A percentile compares a stretch with the other conserved stretches of the same genome.
Evolutionary conservation across 2,888 invertebrate genomes (phyloP).

Genomic region (Tromatobia lineatoria): DNA sequence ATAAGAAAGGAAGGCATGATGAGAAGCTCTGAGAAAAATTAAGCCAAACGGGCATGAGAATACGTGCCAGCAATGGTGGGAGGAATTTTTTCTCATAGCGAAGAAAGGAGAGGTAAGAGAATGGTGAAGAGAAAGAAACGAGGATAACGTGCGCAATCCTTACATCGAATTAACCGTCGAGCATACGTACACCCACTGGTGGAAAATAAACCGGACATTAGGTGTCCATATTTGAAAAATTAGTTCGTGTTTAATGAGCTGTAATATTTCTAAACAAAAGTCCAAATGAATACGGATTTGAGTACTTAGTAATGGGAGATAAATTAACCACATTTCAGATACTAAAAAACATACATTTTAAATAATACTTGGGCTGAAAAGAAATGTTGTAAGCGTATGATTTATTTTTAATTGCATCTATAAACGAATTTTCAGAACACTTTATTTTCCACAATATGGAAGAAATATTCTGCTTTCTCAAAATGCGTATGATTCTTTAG

Average conservation of each 20-base stretch:
- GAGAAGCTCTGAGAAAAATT: slow-evolving; percentile 68
- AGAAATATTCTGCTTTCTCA: too few species aligned
- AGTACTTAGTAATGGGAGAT: too few species aligned
- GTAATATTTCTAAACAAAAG: too few species aligned
- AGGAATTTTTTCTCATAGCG: slow-evolving; percentile 20
- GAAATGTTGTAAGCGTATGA: too few species aligned
- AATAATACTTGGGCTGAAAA: too few species aligned
- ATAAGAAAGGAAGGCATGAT: slow-evolving; percentile 47
- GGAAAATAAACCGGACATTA: slow-evolving; percentile 55
- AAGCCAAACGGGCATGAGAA: slow-evolving; percentile 62
- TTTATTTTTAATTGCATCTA: too few species aligned
- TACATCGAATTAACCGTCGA: slow-evolving; percentile 29
- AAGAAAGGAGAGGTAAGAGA: slow-evolving; percentile 13
- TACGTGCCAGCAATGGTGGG: slow-evolving; percentile 62
- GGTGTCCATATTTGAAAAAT: slow-evolving; percentile 27
- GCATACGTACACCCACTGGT: background rate
- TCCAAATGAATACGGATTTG: too few species aligned
- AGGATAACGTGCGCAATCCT: slow-evolving; percentile 38
- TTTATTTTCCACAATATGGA: too few species aligned
- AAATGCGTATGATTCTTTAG: too few species aligned
- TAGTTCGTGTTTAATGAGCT: background rate
- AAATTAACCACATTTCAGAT: too few species aligned
- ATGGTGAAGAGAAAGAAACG: slow-evolving; percentile 3
- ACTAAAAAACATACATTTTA: too few species aligned
- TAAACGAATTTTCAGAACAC: too few species aligned